A percentile compares a stretch with the other conserved stretches of the same genome.
phyloP scores from a whole-genome alignment of 92 coral and sea anemone genomes.

The Porites lobata region DNA sequence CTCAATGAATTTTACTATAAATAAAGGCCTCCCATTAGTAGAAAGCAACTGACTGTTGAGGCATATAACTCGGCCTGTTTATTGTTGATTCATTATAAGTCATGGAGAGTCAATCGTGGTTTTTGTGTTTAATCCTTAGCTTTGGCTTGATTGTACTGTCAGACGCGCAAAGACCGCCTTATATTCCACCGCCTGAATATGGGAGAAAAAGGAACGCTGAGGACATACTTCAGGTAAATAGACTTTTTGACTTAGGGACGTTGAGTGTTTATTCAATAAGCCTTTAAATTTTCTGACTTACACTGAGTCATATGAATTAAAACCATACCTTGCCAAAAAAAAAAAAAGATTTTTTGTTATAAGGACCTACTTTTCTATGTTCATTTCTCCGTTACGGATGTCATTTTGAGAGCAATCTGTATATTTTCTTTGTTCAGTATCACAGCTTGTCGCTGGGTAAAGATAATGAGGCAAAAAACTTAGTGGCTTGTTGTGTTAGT shows the following conservation, averaged over 20 bases:
- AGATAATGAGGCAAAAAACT: too few relatives aligned
- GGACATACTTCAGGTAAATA: conserved; percentile 4
- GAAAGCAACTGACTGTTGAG: neutral
- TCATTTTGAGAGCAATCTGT: too few relatives aligned
- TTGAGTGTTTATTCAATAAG: too few relatives aligned
- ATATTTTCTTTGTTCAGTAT: too few relatives aligned
- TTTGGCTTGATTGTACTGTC: neutral
- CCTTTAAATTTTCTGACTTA: too few relatives aligned
- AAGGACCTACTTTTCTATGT: too few relatives aligned
- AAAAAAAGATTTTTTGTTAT: too few relatives aligned
- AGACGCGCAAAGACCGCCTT: neutral
- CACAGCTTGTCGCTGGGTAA: too few relatives aligned
- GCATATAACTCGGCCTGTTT: neutral
- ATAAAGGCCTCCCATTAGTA: neutral
- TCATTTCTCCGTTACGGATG: too few relatives aligned
- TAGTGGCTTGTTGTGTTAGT: too few relatives aligned
- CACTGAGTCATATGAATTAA: too few relatives aligned
- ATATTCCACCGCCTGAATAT: neutral
- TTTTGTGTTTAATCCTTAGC: neutral
- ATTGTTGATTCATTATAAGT: neutral
- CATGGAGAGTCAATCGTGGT: neutral
- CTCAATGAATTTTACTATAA: conserved; percentile 3
- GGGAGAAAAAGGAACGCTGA: neutral
- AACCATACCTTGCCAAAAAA: too few relatives aligned
- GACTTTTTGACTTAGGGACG: neutral